Base-by-base conservation (phyloP, 2,113 vertebrate species). In the Upupa epops region DNA sequence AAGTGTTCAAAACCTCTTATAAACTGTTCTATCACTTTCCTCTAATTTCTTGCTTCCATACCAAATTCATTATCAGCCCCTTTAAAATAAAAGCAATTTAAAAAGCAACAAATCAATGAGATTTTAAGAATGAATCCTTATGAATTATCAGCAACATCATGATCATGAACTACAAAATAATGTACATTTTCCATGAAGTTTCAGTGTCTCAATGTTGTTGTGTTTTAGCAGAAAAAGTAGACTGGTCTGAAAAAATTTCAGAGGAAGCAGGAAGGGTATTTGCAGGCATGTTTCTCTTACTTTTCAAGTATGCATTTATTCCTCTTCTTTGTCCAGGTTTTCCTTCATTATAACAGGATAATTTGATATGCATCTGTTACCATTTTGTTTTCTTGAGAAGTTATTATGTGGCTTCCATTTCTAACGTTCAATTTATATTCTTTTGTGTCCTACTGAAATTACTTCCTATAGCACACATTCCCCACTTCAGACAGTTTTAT, bases 351-450 rank as follows among this genome's bases (percentile, higher is more conserved):
- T 61, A 81, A 40, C 37, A 54, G 8, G 26, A 66, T 84, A 92
- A 92, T 92, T 82, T 76, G 52, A 64, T 90, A 66, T 59, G 22
- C 25, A 48, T 85, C 40, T 82, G 24, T 26, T 75, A 87, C 25
- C 26, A 68, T 88, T 86, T 83, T 25, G 29, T 83, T 92, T 91
- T 65, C 72, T 88, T 81, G 49, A 51, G 52, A 92, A 86, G 40
- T 49, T 92, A 56, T 58, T 94, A 63, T 64, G 89, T 77, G 69
- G 28, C 14, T 87, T 77, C 37, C 2, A 71, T 71, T 91, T 75
- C 77, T 91, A 84, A 81, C 69, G 55, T 90, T 93, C 78, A 83
- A 72, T 96, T 96, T 90, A 83, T 94, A 54, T 94, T 86, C 61
- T 21, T 59, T 84, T 95, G 69, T 92, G 40, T 86, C 32, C 58